Evolutionary conservation across 2,113 vertebrate species (phyloP).

Genomic region (Heloderma charlesbogerti): DNA sequence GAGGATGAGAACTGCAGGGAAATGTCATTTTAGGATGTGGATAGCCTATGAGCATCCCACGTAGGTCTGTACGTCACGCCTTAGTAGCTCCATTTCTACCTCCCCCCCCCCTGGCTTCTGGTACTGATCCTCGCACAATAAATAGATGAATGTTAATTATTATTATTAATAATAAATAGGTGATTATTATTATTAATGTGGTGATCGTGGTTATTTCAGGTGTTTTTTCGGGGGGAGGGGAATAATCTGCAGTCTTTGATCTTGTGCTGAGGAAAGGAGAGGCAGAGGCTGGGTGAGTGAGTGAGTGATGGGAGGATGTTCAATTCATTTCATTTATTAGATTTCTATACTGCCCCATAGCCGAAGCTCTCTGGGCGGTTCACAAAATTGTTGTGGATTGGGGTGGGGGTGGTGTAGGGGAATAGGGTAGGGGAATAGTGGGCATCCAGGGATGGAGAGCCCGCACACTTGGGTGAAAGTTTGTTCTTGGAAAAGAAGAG

Average conservation of each 20-base stretch:
- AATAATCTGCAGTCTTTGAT: conserved; percentile 56
- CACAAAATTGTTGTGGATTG: too few relatives aligned
- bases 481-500: not conserved
- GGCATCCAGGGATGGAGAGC: fast-evolving
- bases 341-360: too few relatives aligned
- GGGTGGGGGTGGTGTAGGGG: too few relatives aligned
- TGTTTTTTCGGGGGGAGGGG: not conserved
- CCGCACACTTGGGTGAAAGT: not conserved
- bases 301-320: too few relatives aligned
- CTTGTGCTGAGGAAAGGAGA: fast-evolving
- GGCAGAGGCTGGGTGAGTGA: not conserved
- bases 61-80: conserved; percentile 73
- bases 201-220: not conserved
- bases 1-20: conserved; percentile 40
- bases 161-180: too few relatives aligned
- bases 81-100: not conserved
- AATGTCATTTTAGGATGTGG: conserved; percentile 64
- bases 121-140: not conserved
- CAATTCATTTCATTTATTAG: too few relatives aligned
- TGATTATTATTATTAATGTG: too few relatives aligned
- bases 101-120: conserved; percentile 21
- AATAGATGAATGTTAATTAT: not conserved
- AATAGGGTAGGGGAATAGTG: fast-evolving
- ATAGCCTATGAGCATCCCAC: conserved; percentile 66
- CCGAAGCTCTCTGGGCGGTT: too few relatives aligned